Conservation (phyloP, 2,113 vertebrate genomes). For the Limanda limanda region DNA sequence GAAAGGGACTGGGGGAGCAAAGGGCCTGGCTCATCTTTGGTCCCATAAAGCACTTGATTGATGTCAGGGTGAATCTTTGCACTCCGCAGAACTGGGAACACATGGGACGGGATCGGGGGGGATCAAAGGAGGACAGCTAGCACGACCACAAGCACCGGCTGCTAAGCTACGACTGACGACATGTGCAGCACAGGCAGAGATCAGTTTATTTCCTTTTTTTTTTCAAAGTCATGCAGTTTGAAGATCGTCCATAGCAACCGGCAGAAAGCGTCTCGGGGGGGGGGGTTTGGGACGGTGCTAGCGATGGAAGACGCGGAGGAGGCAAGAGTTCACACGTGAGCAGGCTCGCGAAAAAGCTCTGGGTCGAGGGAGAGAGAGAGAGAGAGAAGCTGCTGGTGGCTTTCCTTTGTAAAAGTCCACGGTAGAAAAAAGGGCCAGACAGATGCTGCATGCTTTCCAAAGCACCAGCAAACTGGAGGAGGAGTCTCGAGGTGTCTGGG, state of each 20-base stretch:
- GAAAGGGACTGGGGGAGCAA: constrained; percentile 19
- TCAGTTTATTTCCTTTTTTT: constrained; percentile 21
- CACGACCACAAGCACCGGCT: constrained; percentile 62
- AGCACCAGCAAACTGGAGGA: constrained; percentile 57
- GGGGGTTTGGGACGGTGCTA: constrained; percentile 26
- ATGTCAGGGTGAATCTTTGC: constrained; percentile 61
- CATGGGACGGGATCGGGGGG: neutral
- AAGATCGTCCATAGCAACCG: constrained; percentile 77
- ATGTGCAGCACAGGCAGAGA: constrained; percentile 64
- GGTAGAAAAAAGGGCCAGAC: constrained; percentile 48
- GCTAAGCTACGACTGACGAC: constrained; percentile 76
- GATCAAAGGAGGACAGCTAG: neutral
- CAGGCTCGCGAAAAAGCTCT: constrained; percentile 36
- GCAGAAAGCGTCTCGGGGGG: constrained; percentile 49
- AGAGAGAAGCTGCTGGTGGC: constrained; percentile 65
- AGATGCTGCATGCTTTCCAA: constrained; percentile 60
- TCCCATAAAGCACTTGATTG: constrained; percentile 80
- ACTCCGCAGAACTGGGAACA: constrained; percentile 31
- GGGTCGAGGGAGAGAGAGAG: constrained; percentile 21
- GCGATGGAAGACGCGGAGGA: constrained; percentile 47
- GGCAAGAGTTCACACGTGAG: constrained; percentile 53
- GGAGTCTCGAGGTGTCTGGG: constrained; percentile 47
- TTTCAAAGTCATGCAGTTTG: constrained; percentile 72
- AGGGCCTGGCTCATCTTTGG: constrained; percentile 71
- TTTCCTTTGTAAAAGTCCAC: constrained; percentile 56